Conservation (phyloP, 2,888 invertebrate genomes). For the Leptinotarsa rubiginosa region DNA sequence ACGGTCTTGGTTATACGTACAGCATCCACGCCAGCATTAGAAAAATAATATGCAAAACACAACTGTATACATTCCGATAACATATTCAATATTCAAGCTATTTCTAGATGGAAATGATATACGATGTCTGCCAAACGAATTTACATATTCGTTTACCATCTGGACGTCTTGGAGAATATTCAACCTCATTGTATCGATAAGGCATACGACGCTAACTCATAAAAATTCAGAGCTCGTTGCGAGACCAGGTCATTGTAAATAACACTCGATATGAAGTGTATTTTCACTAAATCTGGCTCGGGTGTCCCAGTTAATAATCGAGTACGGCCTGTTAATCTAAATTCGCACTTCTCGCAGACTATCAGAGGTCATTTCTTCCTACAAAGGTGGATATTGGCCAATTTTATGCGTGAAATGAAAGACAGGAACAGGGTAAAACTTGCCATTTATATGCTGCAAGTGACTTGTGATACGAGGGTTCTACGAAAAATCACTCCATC, state of each 20-base stretch:
- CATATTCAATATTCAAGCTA: constrained; percentile 11
- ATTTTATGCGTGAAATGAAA: not conserved
- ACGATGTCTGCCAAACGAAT: constrained; percentile 5
- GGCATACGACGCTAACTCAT: not conserved
- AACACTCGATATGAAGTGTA: constrained; percentile 10
- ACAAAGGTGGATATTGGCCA: not conserved
- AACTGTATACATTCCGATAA: constrained; percentile 4
- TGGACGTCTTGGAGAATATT: not conserved
- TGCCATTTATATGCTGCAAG: too few relatives aligned
- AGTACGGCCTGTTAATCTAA: constrained; percentile 8
- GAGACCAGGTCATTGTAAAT: constrained; percentile 17
- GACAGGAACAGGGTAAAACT: not conserved
- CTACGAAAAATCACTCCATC: too few relatives aligned
- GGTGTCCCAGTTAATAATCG: constrained; percentile 6
- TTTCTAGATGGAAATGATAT: constrained; percentile 9
- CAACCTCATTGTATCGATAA: not conserved
- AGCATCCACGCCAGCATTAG: not conserved
- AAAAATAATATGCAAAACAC: constrained; percentile 6
- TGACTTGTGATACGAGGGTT: too few relatives aligned
- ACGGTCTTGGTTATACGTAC: not conserved
- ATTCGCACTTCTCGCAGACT: constrained; percentile 2
- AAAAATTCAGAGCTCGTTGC: constrained; percentile 8
- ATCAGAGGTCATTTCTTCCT: not conserved
- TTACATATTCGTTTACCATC: constrained; percentile 18
- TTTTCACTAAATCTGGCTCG: constrained; percentile 9